phyloP scores from a whole-genome alignment of 2,888 invertebrate genomes.

The Cylindroiulus punctatus region DNA sequence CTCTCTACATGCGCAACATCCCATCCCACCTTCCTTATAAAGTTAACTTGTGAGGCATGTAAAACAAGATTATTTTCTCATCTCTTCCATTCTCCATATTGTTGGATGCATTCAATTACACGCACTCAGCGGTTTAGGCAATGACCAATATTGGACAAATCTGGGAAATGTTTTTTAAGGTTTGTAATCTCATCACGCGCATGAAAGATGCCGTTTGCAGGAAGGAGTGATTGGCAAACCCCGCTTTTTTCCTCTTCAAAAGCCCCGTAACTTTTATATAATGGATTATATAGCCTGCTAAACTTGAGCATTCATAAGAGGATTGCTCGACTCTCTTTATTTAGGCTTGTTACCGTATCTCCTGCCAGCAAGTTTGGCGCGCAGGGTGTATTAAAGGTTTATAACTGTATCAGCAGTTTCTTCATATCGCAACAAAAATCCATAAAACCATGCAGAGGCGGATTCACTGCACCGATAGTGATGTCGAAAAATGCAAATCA shows the following conservation, averaged over 20 bases:
- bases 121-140: slow-evolving; percentile 37
- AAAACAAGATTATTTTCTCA: slow-evolving; percentile 51
- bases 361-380: background rate
- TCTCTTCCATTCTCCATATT: slow-evolving; percentile 43
- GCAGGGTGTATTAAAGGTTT: slow-evolving; percentile 22
- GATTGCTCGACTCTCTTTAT: slow-evolving; percentile 29
- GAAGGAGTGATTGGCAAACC: slow-evolving; percentile 15
- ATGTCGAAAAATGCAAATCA: slow-evolving; percentile 12
- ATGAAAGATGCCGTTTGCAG: slow-evolving; percentile 10
- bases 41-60: slow-evolving; percentile 51
- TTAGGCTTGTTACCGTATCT: slow-evolving; percentile 36
- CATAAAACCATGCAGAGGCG: background rate
- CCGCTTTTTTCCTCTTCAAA: slow-evolving; percentile 15
- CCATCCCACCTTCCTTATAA: background rate
- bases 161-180: slow-evolving; percentile 48
- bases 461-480: slow-evolving; percentile 26
- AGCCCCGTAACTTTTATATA: slow-evolving; percentile 25
- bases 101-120: slow-evolving; percentile 36
- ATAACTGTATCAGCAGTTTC: slow-evolving; percentile 12
- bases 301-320: slow-evolving; percentile 39
- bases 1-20: background rate
- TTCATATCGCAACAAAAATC: slow-evolving; percentile 9
- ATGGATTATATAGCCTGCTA: slow-evolving; percentile 44
- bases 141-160: slow-evolving; percentile 44
- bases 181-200: slow-evolving; percentile 43